Base-by-base conservation (phyloP, 2,113 vertebrate genomes). In the Sorex fumeus region DNA sequence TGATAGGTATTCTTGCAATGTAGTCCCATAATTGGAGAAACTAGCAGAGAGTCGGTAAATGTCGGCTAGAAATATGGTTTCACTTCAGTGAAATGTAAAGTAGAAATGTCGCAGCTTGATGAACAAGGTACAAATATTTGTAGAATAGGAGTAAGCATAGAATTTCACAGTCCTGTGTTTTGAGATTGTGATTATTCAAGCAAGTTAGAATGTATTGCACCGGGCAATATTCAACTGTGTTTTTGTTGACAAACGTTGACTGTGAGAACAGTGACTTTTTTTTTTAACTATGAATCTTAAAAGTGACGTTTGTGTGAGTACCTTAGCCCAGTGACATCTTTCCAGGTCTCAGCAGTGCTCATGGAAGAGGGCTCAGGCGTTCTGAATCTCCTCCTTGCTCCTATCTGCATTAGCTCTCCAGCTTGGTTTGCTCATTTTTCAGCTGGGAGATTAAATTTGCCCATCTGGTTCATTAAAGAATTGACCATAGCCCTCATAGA, bases 71-170 rank as follows among this genome's bases (percentile, higher is more conserved):
- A 85, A 67, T 67, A 75, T 53, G 47, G 53, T 88, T 84, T 87
- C 7, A 76, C 82, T 60, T 93, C 18, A 87, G 10, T 67, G 72
- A 43, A 87, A 91, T 9, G 32, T 28, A 78, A 95, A 86, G 76
- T 8, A 43, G 36, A 62, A 72, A 28, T 88, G 27, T 72, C 79
- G 6, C 18, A 75, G 57, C 43, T 66, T 88, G 64, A 64, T 57
- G 82, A 62, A 67, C 67, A 79, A 87, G n/a, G 62, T 80, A 50
- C n/a, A 53, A 43, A 66, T 84, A 87, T 67, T 66, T 66, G 28
- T 32, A 57, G 0, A 77, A 21, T 50, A 91, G 50, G 43, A 50
- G 11, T 74, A 3, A 50, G 80, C 43, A 62, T 34, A 74, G 74
- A 87, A 72, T 90, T 80, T 34, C 4, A 43, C 62, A 79, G 62